A percentile compares a stretch with the other conserved stretches of the same genome.
These are phyloP conservation scores for Corynorhinus townsendii DNA, from an alignment of 2,113 vertebrate species.

Conservation along the genomic window DNA sequence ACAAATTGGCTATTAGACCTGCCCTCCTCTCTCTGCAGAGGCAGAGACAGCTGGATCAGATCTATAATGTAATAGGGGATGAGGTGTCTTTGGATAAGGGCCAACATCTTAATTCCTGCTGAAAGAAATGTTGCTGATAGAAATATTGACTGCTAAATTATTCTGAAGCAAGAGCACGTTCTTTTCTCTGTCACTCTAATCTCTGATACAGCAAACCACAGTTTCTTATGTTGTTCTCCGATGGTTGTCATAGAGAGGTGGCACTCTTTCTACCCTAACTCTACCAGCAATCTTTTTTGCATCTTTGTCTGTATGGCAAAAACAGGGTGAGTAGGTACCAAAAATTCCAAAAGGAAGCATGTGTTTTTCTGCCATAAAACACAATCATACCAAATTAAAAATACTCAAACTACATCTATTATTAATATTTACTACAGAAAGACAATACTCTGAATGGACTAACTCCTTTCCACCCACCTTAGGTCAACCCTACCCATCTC, in stretches of 20 bases:
- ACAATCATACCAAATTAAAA: neutral
- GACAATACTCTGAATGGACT: neutral
- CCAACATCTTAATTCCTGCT: constrained; percentile 62
- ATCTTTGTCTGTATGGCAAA: neutral
- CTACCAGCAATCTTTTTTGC: neutral
- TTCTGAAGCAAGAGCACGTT: constrained; percentile 17
- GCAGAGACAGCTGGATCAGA: constrained; percentile 46
- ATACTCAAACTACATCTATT: neutral
- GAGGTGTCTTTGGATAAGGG: constrained; percentile 65
- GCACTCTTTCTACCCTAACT: neutral
- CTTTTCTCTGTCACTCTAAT: constrained; percentile 7
- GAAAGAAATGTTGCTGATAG: constrained; percentile 63
- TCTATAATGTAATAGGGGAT: constrained; percentile 58
- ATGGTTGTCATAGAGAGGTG: neutral
- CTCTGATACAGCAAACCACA: neutral
- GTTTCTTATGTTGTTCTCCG: neutral
- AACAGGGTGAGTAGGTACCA: neutral
- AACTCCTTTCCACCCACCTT: neutral
- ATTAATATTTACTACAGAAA: neutral
- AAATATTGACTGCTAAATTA: constrained; percentile 66
- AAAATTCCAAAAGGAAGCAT: constrained; percentile 26
- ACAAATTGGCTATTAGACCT: constrained; percentile 44
- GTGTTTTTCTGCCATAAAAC: neutral
- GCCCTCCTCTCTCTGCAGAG: constrained; percentile 38
- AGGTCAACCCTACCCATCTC: neutral